Conservation (phyloP, 2,797 vertebrate species). For the Diceros bicornis region DNA sequence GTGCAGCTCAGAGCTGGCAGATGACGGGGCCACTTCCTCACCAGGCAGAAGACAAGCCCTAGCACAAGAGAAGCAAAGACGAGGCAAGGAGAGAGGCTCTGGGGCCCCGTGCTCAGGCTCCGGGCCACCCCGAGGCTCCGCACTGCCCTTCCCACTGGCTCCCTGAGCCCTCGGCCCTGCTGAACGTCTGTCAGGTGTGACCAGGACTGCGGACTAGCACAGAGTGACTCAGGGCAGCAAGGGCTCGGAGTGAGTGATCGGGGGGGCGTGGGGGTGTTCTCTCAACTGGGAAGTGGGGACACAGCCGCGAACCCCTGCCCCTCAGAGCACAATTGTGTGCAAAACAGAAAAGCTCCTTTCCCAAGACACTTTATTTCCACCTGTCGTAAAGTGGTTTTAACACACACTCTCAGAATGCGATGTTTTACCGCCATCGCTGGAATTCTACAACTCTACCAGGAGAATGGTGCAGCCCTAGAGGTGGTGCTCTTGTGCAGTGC, state of each 20-base stretch:
- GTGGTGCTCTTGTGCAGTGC: not conserved
- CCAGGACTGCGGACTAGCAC: not conserved
- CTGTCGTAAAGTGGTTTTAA: not conserved
- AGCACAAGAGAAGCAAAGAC: not conserved
- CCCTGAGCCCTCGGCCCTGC: not conserved
- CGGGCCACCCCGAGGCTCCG: not conserved
- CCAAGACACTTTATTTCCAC: not conserved
- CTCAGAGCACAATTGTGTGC: not conserved
- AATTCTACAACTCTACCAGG: not conserved
- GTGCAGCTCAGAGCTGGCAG: not conserved
- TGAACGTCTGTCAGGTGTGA: not conserved
- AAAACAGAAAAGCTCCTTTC: not conserved
- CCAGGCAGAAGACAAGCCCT: not conserved
- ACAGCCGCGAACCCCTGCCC: not conserved
- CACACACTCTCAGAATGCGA: not conserved
- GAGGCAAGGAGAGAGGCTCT: not conserved
- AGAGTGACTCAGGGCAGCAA: not conserved
- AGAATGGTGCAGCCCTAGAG: not conserved
- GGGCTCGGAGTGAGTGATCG: not conserved
- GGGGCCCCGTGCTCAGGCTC: not conserved
- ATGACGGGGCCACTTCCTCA: not conserved
- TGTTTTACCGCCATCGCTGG: not conserved
- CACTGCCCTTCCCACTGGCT: not conserved
- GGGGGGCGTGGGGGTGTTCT: not conserved
- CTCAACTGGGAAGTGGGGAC: not conserved